Evolutionary conservation across 2,797 vertebrate species (phyloP), one percentile per base, ranked within the genome.

Genomic region (Ibycter americanus): DNA sequence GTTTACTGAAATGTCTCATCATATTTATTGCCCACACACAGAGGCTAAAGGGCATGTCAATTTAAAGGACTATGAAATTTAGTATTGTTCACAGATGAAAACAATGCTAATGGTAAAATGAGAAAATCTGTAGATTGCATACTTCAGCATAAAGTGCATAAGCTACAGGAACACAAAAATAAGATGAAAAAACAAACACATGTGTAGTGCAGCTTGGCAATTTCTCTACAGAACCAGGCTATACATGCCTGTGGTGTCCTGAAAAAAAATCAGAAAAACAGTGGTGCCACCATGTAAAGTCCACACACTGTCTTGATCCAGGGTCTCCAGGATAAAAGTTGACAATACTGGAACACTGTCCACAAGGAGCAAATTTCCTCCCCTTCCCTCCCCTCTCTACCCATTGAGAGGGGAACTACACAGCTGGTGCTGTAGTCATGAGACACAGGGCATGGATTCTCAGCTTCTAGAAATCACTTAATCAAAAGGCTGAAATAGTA

Each of bases 1-100:
- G 63, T 91, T 91, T 93, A 78, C 72, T 65, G 56, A 51, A 90
- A 72, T 8, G 40, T 91, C 94, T 96, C 65, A 90, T 86, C 61
- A 18, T 32, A 81, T 95, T 78, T 81, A 58, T 71, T 71, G 86
- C 12, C 25, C 71, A 21, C 40, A 79, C 4, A 40, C 27, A 77
- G 32, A 89, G 34, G 63, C 74, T 82, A 47, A 34, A 90, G 90
- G 96, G 95, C 38, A 96, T 34, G 81, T 96, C 78, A 89, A 4
- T 73, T 56, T 42, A 89, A 90, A 97, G 70, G 86, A 70, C 63
- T 63, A 25, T 25, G 31, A 16, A 58, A 49, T 58, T 85, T n/a
- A 71, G 66, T 32, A 40, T 13, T 51, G 63, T 31, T 82, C 86
- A 59, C 78, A 74, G 55, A 83, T 52, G 22, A 63, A 87, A 93